phyloP scores from a whole-genome alignment of 2,888 invertebrate species.

The Smittia aterrima region DNA sequence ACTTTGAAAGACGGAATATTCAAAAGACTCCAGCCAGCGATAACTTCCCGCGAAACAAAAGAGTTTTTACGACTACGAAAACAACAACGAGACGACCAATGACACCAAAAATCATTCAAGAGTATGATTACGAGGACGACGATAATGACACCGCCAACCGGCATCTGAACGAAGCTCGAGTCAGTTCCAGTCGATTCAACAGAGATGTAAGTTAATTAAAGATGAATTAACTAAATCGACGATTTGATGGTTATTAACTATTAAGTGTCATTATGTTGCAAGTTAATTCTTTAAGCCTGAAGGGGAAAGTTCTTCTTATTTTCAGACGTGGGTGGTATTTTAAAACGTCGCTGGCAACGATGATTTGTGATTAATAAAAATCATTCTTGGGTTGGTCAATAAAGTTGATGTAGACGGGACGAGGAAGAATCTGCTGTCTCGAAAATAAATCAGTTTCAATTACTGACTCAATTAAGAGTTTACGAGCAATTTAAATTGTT shows the following conservation, averaged over 20 bases:
- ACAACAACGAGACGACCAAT: background rate
- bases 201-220: constrained; percentile 18
- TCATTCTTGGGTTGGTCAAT: no score
- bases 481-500: background rate
- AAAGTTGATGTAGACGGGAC: no score
- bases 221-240: constrained; percentile 18
- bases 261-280: constrained; percentile 2
- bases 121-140: background rate
- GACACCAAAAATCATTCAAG: background rate
- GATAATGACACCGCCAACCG: constrained; percentile 15
- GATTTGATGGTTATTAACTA: background rate
- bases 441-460: no score
- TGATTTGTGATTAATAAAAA: no score
- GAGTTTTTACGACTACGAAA: background rate
- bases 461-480: no score
- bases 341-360: no score
- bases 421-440: no score
- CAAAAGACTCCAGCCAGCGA: background rate
- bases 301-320: background rate
- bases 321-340: constrained; percentile 10
- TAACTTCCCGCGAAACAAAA: background rate
- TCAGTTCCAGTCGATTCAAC: background rate
- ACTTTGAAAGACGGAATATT: no score
- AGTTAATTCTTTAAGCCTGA: background rate
- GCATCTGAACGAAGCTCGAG: background rate